Percentiles rank a stretch among this genome's conserved stretches.
These are phyloP conservation scores for Orestias chungarensis DNA, from an alignment of 2,797 vertebrate genomes.

Conservation along the genomic window DNA sequence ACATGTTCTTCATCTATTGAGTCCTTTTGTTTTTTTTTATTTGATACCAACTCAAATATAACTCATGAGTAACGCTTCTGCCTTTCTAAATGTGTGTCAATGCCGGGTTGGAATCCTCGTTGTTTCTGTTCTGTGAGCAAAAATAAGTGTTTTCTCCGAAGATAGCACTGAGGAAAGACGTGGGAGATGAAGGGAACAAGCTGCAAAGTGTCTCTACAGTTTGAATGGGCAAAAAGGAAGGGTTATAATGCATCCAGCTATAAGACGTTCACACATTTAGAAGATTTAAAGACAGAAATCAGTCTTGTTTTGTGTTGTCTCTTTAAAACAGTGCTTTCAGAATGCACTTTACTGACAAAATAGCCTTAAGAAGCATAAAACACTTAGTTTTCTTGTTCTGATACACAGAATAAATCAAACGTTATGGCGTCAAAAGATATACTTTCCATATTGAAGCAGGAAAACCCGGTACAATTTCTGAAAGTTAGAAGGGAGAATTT, in stretches of 20 bases:
- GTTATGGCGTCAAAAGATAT: neutral
- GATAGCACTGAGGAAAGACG: constrained; percentile 15
- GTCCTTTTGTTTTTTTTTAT: neutral
- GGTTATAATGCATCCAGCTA: neutral
- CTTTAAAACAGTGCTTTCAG: neutral
- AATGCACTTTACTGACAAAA: neutral
- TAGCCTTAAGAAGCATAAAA: neutral
- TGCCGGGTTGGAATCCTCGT: constrained; percentile 12
- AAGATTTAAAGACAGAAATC: neutral
- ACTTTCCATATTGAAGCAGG: neutral
- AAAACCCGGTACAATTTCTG: neutral
- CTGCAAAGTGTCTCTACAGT: constrained; percentile 16
- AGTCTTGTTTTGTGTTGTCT: neutral
- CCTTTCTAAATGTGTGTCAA: constrained; percentile 16
- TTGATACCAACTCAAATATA: constrained; percentile 8
- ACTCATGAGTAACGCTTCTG: neutral
- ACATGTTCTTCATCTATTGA: constrained; percentile 7
- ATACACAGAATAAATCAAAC: neutral
- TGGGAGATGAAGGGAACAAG: constrained; percentile 6
- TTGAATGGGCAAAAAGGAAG: neutral
- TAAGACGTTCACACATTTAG: neutral
- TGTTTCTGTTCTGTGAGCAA: constrained; percentile 14
- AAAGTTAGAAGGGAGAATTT: neutral
- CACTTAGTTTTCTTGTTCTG: neutral
- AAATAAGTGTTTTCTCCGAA: constrained; percentile 14